These are phyloP conservation scores for Rhinogobius similis DNA, from an alignment of 2,113 vertebrate species.

Conservation along the genomic window DNA sequence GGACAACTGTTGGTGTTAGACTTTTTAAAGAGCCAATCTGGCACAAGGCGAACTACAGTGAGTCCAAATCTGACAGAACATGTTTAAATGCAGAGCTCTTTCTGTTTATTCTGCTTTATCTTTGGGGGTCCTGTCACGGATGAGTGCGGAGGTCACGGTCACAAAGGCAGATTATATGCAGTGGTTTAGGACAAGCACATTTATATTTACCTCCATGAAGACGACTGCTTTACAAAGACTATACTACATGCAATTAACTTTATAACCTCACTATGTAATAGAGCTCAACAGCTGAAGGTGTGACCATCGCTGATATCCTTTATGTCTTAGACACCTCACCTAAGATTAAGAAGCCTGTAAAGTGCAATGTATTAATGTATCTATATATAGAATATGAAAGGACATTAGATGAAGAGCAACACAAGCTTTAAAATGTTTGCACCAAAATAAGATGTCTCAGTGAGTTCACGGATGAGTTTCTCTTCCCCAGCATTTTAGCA, in stretches of 20 bases:
- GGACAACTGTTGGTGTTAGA: conserved; percentile 32
- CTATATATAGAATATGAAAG: too few relatives aligned
- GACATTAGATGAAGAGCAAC: too few relatives aligned
- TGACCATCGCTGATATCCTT: too few relatives aligned
- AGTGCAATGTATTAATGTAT: too few relatives aligned
- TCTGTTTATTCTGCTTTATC: conserved; percentile 41
- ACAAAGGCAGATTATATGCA: conserved; percentile 19
- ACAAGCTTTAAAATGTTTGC: background rate
- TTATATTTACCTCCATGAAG: conserved; percentile 46
- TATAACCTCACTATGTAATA: conserved; percentile 40
- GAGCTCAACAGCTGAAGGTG: too few relatives aligned
- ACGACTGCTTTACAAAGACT: conserved; percentile 54
- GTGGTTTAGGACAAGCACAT: conserved; percentile 10
- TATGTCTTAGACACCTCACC: too few relatives aligned
- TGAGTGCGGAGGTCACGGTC: conserved; percentile 44
- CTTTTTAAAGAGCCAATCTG: conserved; percentile 26
- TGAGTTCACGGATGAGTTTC: background rate
- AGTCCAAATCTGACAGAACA: conserved; percentile 3
- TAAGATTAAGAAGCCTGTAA: too few relatives aligned
- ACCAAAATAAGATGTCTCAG: background rate
- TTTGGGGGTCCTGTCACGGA: conserved; percentile 17
- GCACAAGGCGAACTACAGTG: background rate
- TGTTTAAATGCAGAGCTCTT: conserved; percentile 33
- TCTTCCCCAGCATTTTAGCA: background rate
- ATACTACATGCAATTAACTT: conserved; percentile 60